Conservation (phyloP, 2,113 vertebrate species). For the Callipepla californica region DNA sequence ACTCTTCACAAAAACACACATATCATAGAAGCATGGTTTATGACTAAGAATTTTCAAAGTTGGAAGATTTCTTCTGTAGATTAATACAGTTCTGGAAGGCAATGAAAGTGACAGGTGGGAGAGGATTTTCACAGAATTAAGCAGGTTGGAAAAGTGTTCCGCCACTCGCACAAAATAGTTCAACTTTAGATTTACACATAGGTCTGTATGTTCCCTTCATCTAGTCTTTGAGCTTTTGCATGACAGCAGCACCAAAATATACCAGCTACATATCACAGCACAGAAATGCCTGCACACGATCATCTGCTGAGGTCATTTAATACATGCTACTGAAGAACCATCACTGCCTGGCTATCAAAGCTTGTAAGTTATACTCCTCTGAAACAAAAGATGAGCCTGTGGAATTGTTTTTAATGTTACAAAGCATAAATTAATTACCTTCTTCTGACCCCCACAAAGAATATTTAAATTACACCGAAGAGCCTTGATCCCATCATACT, state of each 20-base stretch:
- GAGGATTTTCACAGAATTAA: background rate
- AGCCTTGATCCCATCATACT: background rate
- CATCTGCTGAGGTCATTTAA: background rate
- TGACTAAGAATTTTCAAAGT: background rate
- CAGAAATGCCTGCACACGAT: background rate
- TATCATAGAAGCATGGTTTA: background rate
- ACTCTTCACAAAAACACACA: background rate
- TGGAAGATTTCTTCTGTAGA: background rate
- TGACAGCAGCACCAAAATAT: background rate
- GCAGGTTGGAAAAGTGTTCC: fast-evolving
- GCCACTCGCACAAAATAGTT: background rate
- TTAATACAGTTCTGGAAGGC: fast-evolving
- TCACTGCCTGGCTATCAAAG: background rate
- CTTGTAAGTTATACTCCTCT: background rate
- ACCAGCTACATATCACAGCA: background rate
- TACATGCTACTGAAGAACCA: background rate
- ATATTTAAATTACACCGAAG: background rate
- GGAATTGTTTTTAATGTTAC: background rate
- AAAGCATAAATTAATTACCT: background rate
- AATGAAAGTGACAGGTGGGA: background rate
- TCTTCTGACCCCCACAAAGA: background rate
- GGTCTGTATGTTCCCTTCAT: background rate
- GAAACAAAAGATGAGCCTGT: background rate
- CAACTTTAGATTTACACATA: background rate
- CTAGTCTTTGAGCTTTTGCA: background rate